A percentile compares a stretch with the other conserved stretches of the same genome.
Conservation (phyloP, 2,797 vertebrate genomes). For the Heteromormyrus szaboi region DNA sequence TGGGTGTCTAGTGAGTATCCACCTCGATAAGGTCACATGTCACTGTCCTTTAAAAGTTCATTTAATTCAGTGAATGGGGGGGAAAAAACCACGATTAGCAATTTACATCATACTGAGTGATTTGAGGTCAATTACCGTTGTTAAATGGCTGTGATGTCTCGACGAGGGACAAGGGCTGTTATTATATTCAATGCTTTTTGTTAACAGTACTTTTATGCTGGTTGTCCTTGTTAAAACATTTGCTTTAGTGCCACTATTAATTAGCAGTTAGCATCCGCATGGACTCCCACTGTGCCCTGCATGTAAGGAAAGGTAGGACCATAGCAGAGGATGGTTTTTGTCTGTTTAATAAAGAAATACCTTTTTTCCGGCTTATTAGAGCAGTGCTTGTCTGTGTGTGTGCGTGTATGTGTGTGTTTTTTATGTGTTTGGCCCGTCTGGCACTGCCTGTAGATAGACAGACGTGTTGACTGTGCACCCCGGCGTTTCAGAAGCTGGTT, state of each 20-base stretch:
- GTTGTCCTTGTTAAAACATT: background rate
- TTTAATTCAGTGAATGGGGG: background rate
- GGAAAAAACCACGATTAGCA: background rate
- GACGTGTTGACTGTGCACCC: conserved; percentile 24
- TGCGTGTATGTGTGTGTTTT: background rate
- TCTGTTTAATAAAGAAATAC: background rate
- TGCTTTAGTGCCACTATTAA: background rate
- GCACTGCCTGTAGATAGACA: conserved; percentile 31
- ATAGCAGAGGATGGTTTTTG: background rate
- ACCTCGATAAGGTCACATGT: background rate
- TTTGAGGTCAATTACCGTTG: background rate
- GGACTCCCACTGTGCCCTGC: conserved; percentile 11
- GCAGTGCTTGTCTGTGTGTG: background rate
- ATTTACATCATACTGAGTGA: background rate
- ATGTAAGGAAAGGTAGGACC: background rate
- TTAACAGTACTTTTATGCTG: background rate
- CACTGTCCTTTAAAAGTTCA: background rate
- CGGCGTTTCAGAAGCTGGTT: conserved; percentile 35
- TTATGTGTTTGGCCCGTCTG: background rate
- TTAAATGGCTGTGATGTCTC: background rate
- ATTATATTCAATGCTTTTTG: background rate
- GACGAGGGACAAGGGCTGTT: background rate
- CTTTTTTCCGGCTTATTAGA: background rate
- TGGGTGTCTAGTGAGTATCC: background rate
- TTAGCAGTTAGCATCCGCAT: conserved; percentile 28